phyloP scores from a whole-genome alignment of 1,140 invertebrate genomes.

The Pseudomyrmex sp. region DNA sequence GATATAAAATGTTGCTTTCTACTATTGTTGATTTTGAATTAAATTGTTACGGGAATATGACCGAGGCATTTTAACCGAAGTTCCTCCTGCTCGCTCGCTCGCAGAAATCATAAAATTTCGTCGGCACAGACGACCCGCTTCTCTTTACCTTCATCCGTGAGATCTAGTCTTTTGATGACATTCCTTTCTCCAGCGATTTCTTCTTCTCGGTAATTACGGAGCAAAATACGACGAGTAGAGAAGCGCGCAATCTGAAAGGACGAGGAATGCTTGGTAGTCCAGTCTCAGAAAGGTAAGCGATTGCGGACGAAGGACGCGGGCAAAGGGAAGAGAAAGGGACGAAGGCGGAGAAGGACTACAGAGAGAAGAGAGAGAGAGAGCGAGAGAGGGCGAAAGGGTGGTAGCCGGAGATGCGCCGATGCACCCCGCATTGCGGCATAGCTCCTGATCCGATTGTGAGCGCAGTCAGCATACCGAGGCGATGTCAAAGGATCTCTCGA shows the following conservation, averaged over 20 bases:
- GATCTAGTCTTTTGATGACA: constrained; percentile 52
- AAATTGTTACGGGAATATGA: not conserved
- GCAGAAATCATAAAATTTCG: constrained; percentile 45
- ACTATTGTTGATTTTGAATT: constrained; percentile 40
- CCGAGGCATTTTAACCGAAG: not conserved
- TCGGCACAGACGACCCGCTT: not conserved
- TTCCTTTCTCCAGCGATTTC: constrained; percentile 49
- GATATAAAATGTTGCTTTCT: constrained; percentile 5
- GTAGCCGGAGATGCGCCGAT: constrained; percentile 42
- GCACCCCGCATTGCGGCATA: constrained; percentile 72
- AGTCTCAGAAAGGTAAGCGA: constrained; percentile 45
- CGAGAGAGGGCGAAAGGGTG: not conserved
- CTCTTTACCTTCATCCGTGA: constrained; percentile 39
- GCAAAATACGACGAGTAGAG: constrained; percentile 64
- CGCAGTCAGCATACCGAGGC: constrained; percentile 64
- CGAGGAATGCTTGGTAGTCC: constrained; percentile 55
- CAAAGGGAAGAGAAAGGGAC: constrained; percentile 34
- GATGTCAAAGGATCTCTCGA: constrained; percentile 56
- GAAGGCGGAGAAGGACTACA: constrained; percentile 13
- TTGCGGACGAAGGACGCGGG: constrained; percentile 48
- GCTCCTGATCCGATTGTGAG: constrained; percentile 71
- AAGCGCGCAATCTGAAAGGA: constrained; percentile 63
- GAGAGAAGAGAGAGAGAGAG: not conserved
- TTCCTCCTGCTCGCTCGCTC: not conserved
- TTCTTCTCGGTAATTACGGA: constrained; percentile 67